Percentiles rank a stretch among this genome's conserved stretches.
These are phyloP conservation scores for Austrofundulus limnaeus DNA, from an alignment of 2,113 vertebrate genomes.

Conservation along the genomic window DNA sequence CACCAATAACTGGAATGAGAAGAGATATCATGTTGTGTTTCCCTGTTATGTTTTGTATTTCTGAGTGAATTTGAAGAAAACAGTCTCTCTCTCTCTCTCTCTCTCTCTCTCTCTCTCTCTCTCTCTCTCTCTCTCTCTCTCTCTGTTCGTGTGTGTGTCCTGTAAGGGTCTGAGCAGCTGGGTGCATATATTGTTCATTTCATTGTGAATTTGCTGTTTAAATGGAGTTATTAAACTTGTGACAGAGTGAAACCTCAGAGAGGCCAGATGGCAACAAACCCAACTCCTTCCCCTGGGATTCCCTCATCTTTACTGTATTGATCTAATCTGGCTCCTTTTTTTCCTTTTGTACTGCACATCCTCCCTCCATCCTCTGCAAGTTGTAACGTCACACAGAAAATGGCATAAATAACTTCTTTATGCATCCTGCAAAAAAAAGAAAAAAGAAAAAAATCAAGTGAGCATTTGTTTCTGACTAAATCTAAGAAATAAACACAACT, in stretches of 20 bases:
- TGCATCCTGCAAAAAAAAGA: not conserved
- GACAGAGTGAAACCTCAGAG: slow-evolving; percentile 7
- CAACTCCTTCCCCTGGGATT: slow-evolving; percentile 34
- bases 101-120: too few relatives aligned
- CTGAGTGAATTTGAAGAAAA: slow-evolving; percentile 13
- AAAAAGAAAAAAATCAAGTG: not conserved
- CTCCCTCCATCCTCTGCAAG: not conserved
- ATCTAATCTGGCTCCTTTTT: slow-evolving; percentile 43
- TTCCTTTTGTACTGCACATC: slow-evolving; percentile 22
- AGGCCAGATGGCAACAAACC: slow-evolving; percentile 54
- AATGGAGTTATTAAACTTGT: slow-evolving; percentile 3
- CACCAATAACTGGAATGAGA: slow-evolving; percentile 46
- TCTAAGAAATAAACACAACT: not conserved
- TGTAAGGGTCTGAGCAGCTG: not conserved
- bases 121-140: too few relatives aligned
- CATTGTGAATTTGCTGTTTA: not conserved
- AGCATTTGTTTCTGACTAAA: not conserved
- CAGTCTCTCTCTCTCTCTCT: too few relatives aligned
- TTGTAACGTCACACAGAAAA: slow-evolving; percentile 8
- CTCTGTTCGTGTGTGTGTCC: too few relatives aligned
- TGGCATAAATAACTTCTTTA: not conserved
- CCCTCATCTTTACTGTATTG: slow-evolving; percentile 66
- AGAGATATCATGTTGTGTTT: slow-evolving; percentile 56
- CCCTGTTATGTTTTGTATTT: slow-evolving; percentile 6
- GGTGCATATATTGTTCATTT: slow-evolving; percentile 14